Conservation (phyloP, 2,888 invertebrate genomes). For the Synergus gifuensis region DNA sequence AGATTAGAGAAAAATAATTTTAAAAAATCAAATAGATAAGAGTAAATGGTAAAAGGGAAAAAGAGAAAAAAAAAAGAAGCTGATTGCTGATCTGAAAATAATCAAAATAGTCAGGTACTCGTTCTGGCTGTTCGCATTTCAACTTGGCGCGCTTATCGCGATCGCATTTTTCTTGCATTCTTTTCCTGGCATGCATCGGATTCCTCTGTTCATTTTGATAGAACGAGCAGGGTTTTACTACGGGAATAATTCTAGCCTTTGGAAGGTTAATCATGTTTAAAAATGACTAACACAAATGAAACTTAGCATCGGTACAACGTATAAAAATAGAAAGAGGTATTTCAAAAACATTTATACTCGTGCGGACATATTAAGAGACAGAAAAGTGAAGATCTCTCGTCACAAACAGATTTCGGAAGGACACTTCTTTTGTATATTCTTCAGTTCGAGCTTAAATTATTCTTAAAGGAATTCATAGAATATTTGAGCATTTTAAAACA, state of each 20-base stretch:
- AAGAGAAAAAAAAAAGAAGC: constrained; percentile 33
- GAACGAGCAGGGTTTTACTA: constrained; percentile 18
- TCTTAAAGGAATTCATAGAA: neutral
- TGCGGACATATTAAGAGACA: constrained; percentile 13
- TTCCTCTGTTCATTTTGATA: constrained; percentile 43
- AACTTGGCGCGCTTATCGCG: constrained; percentile 42
- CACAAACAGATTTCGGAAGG: constrained; percentile 18
- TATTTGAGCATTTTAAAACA: too few species aligned
- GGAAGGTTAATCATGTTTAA: constrained; percentile 10
- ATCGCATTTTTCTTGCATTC: constrained; percentile 43
- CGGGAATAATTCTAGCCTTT: constrained; percentile 25
- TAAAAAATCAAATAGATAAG: constrained; percentile 26
- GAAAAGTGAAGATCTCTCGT: neutral
- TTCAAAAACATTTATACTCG: constrained; percentile 14
- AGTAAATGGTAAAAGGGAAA: constrained; percentile 40
- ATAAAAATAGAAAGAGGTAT: constrained; percentile 24
- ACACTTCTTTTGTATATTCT: neutral
- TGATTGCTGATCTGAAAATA: constrained; percentile 46
- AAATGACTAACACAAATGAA: constrained; percentile 16
- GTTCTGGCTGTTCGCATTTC: constrained; percentile 41
- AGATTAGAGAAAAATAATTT: constrained; percentile 17
- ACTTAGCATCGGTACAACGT: constrained; percentile 27
- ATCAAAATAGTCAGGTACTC: constrained; percentile 47
- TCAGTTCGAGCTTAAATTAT: neutral
- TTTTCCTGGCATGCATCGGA: constrained; percentile 57